phyloP scores from a whole-genome alignment of 2,797 vertebrate species.

The Orestias chungarensis region DNA sequence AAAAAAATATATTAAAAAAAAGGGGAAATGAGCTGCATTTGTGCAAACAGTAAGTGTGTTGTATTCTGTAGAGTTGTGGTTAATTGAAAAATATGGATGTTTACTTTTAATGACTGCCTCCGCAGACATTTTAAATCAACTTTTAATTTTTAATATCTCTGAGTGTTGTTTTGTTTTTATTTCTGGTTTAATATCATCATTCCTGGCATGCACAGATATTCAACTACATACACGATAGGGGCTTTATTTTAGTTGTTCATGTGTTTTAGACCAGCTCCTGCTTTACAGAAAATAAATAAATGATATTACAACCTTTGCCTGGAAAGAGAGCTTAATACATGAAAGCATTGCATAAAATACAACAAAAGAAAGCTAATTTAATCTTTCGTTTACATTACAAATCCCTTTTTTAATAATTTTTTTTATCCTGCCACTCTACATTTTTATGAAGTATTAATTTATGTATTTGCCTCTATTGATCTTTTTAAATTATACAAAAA shows the following conservation, averaged over 20 bases:
- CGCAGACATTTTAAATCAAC: neutral
- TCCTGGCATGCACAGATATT: neutral
- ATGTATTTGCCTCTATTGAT: neutral
- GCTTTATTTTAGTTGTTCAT: neutral
- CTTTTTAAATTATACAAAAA: neutral
- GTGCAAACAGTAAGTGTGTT: neutral
- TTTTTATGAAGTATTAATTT: neutral
- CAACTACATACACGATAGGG: neutral
- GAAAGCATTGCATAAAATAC: neutral
- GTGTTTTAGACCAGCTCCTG: neutral
- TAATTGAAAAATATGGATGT: neutral
- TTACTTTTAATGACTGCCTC: no score
- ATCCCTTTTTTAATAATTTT: neutral
- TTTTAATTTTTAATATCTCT: neutral
- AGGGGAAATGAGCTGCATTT: neutral
- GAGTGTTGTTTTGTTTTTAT: neutral
- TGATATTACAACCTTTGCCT: neutral
- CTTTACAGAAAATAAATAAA: neutral
- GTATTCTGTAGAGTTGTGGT: neutral
- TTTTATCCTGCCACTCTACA: neutral
- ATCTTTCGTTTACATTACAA: neutral
- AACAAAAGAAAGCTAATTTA: neutral
- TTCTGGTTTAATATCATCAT: neutral
- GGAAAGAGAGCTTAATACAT: neutral
- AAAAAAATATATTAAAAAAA: neutral